phyloP scores from a whole-genome alignment of 2,888 invertebrate species.

The Mesorhabditis spiculigera region DNA sequence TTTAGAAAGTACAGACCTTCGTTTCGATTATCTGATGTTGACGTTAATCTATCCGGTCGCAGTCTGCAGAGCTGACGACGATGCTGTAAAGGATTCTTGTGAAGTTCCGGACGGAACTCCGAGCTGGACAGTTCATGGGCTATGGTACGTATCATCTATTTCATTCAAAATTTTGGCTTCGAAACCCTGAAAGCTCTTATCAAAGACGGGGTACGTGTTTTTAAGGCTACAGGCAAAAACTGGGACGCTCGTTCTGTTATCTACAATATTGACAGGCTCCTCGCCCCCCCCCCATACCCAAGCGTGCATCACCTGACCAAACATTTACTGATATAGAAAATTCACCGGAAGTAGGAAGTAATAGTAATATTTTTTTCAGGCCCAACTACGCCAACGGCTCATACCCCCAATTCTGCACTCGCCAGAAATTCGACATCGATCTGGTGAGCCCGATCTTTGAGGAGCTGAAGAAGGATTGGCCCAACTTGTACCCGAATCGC shows the following conservation, averaged over 20 bases:
- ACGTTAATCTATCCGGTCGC: constrained; percentile 34
- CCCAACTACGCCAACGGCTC: constrained; percentile 32
- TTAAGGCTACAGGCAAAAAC: too few species aligned
- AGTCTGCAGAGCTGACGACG: constrained; percentile 39
- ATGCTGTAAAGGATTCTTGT: constrained; percentile 32
- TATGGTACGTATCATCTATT: constrained; percentile 19
- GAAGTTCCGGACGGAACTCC: constrained; percentile 31
- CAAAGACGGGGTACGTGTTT: too few species aligned
- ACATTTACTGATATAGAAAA: background rate
- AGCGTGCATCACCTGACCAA: too few species aligned
- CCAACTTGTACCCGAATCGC: constrained; percentile 32
- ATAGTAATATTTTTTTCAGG: background rate
- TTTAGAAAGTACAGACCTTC: too few species aligned
- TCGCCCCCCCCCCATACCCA: too few species aligned
- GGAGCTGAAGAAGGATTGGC: constrained; percentile 26
- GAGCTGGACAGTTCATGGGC: constrained; percentile 36
- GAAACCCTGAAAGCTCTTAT: too few species aligned
- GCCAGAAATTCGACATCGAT: constrained; percentile 25
- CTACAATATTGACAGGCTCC: too few species aligned
- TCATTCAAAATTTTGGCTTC: too few species aligned
- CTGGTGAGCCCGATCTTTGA: constrained; percentile 24
- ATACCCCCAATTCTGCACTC: constrained; percentile 33
- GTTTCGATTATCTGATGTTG: constrained; percentile 37
- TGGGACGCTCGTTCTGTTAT: too few species aligned
- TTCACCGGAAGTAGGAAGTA: background rate